Conservation (phyloP, 2,113 vertebrate genomes). For the Pangasianodon gigas region DNA sequence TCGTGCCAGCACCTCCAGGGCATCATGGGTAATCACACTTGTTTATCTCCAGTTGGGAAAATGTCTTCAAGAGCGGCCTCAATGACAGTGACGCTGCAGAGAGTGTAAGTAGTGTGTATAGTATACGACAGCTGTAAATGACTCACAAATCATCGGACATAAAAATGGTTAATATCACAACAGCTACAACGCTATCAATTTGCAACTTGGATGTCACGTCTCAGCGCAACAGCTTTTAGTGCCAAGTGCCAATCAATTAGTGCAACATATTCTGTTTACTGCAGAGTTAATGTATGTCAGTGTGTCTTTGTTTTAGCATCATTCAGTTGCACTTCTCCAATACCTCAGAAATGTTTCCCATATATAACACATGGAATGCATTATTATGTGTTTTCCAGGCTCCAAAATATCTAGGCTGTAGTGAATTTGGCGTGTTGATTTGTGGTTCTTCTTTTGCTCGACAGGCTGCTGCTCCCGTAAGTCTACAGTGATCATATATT, state of each 20-base stretch:
- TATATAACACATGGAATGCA: constrained; percentile 17
- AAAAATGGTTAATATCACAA: constrained; percentile 35
- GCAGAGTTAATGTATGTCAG: constrained; percentile 19
- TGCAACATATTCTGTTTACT: neutral
- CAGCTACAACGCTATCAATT: constrained; percentile 17
- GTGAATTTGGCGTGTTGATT: neutral
- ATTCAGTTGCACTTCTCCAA: constrained; percentile 4
- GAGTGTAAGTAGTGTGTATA: neutral
- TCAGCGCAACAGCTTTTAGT: constrained; percentile 11
- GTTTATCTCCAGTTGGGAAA: constrained; percentile 6
- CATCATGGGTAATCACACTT: constrained; percentile 26
- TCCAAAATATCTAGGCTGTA: neutral
- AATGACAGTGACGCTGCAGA: neutral
- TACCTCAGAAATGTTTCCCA: neutral
- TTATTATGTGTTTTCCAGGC: constrained; percentile 9
- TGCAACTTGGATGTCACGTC: neutral
- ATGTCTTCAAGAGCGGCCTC: neutral
- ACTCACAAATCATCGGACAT: neutral
- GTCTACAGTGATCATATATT: constrained; percentile 28
- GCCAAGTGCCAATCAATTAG: constrained; percentile 32
- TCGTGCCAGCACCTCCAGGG: neutral
- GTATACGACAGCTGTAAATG: constrained; percentile 28
- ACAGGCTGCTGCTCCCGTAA: neutral
- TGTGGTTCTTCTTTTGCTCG: constrained; percentile 2
- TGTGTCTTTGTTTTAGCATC: constrained; percentile 28